A percentile compares a stretch with the other conserved stretches of the same genome.
Evolutionary conservation across 2,113 vertebrate species (phyloP).

Genomic region (Lontra canadensis): DNA sequence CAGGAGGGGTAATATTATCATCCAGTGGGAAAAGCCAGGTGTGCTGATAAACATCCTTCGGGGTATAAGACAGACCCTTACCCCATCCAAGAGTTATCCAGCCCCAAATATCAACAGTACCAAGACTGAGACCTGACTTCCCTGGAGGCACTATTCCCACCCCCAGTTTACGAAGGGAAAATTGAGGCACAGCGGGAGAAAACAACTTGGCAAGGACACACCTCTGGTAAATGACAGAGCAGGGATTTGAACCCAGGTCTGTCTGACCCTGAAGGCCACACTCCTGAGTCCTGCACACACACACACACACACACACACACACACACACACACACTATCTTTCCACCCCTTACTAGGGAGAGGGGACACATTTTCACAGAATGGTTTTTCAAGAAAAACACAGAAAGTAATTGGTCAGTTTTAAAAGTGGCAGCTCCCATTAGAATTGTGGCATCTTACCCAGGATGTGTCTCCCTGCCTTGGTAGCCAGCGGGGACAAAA

Average conservation of each 20-base stretch:
- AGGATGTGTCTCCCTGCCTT: background rate
- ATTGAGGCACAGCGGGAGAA: background rate
- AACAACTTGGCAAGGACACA: background rate
- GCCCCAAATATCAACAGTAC: background rate
- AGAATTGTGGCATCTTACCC: background rate
- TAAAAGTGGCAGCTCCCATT: background rate
- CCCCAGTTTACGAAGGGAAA: background rate
- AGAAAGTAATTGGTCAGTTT: background rate
- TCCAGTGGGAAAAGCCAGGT: background rate
- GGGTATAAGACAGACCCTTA: background rate
- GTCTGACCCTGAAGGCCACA: background rate
- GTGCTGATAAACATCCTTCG: background rate
- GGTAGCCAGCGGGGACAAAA: background rate
- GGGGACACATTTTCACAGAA: background rate
- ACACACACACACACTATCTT: background rate
- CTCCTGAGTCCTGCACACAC: background rate
- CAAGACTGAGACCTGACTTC: background rate
- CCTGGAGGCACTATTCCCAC: background rate
- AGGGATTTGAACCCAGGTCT: background rate
- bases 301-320: too few species aligned
- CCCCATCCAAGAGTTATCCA: background rate
- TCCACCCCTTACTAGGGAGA: background rate
- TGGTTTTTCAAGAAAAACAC: background rate
- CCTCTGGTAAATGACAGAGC: background rate
- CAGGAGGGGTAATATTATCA: background rate